These are phyloP conservation scores for Eulemur coronatus DNA, from an alignment of 2,797 vertebrate genomes.

Conservation along the genomic window DNA sequence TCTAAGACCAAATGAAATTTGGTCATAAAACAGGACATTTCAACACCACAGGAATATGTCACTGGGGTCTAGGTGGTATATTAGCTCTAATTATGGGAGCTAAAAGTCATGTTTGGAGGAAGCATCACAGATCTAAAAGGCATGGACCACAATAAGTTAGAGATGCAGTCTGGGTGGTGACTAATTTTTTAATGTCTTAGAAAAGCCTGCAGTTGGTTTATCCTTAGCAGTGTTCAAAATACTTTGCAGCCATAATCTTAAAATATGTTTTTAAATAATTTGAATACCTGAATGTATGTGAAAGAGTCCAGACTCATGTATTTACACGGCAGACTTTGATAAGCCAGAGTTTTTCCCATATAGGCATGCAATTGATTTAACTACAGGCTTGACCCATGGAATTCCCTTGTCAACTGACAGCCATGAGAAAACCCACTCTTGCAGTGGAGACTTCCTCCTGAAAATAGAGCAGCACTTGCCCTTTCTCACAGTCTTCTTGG, in stretches of 20 bases:
- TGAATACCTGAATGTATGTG: slow-evolving; percentile 73
- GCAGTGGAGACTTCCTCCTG: slow-evolving; percentile 58
- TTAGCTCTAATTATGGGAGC: neutral
- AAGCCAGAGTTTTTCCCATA: slow-evolving; percentile 65
- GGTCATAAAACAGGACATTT: neutral
- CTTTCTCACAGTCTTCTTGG: slow-evolving; percentile 74
- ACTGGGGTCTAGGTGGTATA: neutral
- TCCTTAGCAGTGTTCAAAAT: slow-evolving; percentile 27
- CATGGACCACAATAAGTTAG: neutral
- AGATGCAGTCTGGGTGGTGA: neutral
- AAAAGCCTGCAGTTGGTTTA: slow-evolving; percentile 35
- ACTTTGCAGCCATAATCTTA: slow-evolving; percentile 48
- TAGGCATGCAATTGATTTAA: slow-evolving; percentile 71
- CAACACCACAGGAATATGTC: neutral
- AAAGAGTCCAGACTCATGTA: slow-evolving; percentile 71
- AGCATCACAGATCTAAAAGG: neutral
- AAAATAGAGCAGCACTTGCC: slow-evolving; percentile 75
- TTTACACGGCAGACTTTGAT: slow-evolving; percentile 66
- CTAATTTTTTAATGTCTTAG: neutral
- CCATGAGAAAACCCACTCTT: slow-evolving; percentile 74
- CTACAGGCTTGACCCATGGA: slow-evolving; percentile 71
- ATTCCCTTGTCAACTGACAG: slow-evolving; percentile 65
- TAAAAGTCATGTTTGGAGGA: neutral
- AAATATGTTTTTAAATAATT: slow-evolving; percentile 70
- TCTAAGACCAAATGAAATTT: slow-evolving; percentile 24